phyloP scores from a whole-genome alignment of 2,797 vertebrate species.

The Xenentodon cancila region DNA sequence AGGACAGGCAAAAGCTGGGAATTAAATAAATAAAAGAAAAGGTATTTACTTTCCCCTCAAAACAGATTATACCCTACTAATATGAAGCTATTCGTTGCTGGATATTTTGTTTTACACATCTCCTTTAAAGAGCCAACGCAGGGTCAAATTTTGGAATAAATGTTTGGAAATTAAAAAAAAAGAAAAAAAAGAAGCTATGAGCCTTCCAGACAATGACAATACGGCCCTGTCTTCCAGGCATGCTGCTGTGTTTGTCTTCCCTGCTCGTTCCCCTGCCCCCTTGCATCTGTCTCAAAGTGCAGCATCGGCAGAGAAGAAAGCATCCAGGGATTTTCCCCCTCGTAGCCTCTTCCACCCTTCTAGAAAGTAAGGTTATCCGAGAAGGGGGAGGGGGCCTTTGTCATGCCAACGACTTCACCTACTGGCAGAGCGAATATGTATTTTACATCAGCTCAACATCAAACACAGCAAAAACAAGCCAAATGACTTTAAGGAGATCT shows the following conservation, averaged over 20 bases:
- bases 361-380: constrained; percentile 26
- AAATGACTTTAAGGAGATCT: background rate
- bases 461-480: constrained; percentile 47
- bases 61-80: too few species aligned
- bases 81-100: too few species aligned
- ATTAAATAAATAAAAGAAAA: too few species aligned
- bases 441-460: constrained; percentile 41
- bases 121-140: background rate
- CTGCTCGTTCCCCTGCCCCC: constrained; percentile 29
- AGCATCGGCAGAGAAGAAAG: constrained; percentile 61
- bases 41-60: too few species aligned
- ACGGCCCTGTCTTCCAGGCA: constrained; percentile 42
- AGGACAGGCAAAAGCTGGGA: too few species aligned
- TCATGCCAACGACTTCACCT: constrained; percentile 65
- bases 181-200: background rate
- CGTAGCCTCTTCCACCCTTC: constrained; percentile 47
- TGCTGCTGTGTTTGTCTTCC: constrained; percentile 25
- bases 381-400: background rate
- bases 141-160: constrained; percentile 27
- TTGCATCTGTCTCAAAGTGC: constrained; percentile 50
- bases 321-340: constrained; percentile 70
- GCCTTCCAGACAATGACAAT: background rate
- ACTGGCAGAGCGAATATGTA: constrained; percentile 46
- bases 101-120: too few species aligned
- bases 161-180: constrained; percentile 9